Conservation (phyloP, 1,140 invertebrate species). For the Dinoponera quadriceps region DNA sequence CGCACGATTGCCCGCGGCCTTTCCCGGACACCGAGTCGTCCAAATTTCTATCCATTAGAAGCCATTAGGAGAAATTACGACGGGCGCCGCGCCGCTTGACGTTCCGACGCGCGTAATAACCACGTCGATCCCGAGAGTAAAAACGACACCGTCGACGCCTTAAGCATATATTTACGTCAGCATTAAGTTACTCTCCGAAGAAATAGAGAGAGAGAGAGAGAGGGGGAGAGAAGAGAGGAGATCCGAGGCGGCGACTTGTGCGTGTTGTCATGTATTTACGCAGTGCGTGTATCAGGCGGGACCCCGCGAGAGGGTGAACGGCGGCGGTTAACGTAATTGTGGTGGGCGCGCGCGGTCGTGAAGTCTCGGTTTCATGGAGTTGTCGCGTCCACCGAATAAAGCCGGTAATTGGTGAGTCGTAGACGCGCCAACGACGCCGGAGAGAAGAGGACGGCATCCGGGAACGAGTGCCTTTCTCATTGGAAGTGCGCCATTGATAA, state of each 20-base stretch:
- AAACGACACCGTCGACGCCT: conserved; percentile 39
- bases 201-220: background rate
- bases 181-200: conserved; percentile 42
- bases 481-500: conserved; percentile 63
- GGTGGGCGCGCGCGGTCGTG: conserved; percentile 68
- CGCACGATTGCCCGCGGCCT: background rate
- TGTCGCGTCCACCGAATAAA: conserved; percentile 77
- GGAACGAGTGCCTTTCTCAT: conserved; percentile 38
- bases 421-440: conserved; percentile 18
- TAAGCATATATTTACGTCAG: conserved; percentile 52
- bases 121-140: conserved; percentile 44
- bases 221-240: background rate
- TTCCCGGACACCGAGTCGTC: background rate
- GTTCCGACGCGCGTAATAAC: conserved; percentile 27
- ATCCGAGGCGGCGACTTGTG: background rate
- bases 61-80: conserved; percentile 37
- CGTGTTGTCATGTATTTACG: conserved; percentile 17
- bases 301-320: conserved; percentile 54
- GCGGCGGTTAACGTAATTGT: conserved; percentile 63
- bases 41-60: conserved; percentile 45
- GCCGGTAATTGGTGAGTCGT: conserved; percentile 75
- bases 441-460: background rate
- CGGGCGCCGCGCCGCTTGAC: background rate
- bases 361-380: conserved; percentile 77
- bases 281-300: conserved; percentile 52